phyloP scores from a whole-genome alignment of 1,140 invertebrate genomes.

The Plodia interpunctella region DNA sequence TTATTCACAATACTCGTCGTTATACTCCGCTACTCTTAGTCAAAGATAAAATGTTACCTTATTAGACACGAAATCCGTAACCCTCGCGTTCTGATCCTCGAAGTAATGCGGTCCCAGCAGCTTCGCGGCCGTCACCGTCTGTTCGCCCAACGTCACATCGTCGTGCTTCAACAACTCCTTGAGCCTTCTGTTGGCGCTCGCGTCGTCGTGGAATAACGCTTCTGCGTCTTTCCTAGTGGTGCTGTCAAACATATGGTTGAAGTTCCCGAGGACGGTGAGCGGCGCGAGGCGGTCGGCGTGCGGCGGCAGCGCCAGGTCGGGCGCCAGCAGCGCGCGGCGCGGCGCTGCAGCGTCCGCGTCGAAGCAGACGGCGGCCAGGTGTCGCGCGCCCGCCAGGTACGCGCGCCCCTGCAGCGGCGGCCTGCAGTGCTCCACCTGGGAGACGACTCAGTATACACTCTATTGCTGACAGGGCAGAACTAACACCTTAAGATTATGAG shows the following conservation, averaged over 20 bases:
- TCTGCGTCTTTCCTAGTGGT: conserved; percentile 54
- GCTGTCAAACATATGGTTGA: conserved; percentile 68
- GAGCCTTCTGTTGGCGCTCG: conserved; percentile 44
- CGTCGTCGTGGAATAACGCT: conserved; percentile 57
- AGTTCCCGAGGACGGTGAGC: conserved; percentile 64
- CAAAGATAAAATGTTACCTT: conserved; percentile 11
- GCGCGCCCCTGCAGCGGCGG: conserved; percentile 56
- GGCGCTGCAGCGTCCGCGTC: conserved; percentile 50
- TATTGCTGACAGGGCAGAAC: too few species aligned
- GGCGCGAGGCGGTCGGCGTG: conserved; percentile 39
- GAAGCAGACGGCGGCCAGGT: conserved; percentile 60
- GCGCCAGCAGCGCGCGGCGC: conserved; percentile 33
- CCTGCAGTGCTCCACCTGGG: conserved; percentile 50
- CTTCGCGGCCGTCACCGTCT: conserved; percentile 41
- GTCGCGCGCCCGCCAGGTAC: conserved; percentile 42
- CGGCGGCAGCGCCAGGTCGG: conserved; percentile 33
- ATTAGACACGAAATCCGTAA: conserved; percentile 61
- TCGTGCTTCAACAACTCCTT: conserved; percentile 51
- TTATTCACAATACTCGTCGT: too few species aligned
- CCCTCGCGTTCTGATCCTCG: conserved; percentile 59
- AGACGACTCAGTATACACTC: background rate
- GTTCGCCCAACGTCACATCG: conserved; percentile 44
- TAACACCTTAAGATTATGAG: too few species aligned
- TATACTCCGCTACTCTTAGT: too few species aligned
- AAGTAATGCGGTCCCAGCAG: conserved; percentile 54